Evolutionary conservation across 2,797 vertebrate species (phyloP), one percentile per base, ranked within the genome.

Genomic region (Pseudochaenichthys georgianus): DNA sequence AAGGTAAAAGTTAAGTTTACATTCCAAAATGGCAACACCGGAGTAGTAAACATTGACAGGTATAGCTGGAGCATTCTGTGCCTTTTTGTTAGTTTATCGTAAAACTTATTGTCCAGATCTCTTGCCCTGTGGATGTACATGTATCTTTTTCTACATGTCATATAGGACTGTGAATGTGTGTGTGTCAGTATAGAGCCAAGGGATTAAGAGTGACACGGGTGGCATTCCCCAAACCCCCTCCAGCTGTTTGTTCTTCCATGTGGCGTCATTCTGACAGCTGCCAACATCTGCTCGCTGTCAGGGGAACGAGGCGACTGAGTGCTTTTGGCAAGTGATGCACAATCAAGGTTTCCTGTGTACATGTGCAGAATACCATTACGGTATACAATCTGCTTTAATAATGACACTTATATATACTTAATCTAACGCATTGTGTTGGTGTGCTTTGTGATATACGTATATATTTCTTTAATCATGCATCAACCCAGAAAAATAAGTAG

Each of bases 281-380:
- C 46, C 65, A 83, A 84, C 88, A 88, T 87, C 82, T 89, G 85
- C 72, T 64, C 38, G 38, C 58, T 68, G 57, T 54, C 68, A 47
- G 70, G 42, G 62, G 31, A 78, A 81, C 51, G 31, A 70, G 54
- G 57, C 43, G 60, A n/a, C 6, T 65, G 57, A 48, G 21, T 12
- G 38, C 16, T 41, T 23, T 67, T 21, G 55, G 43, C 13, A 23
- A 34, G 16, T 10, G 2, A 42, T 31, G 34, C 28, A 19, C 7
- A 16, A 54, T 34, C 41, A 60, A 48, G 12, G 57, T 70, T n/a
- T 51, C 2, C 5, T 46, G 15, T 43, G 38, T 16, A 31, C 23
- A 66, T n/a, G 12, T 38, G 43, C 6, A 47, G 0, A 28, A 28
- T 31, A 7, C 16, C 46, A 23, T 21, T 34, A 42, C 43, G 46